Evolutionary conservation across 2,888 invertebrate species (phyloP).

Genomic region (Eucera pruinosa): DNA sequence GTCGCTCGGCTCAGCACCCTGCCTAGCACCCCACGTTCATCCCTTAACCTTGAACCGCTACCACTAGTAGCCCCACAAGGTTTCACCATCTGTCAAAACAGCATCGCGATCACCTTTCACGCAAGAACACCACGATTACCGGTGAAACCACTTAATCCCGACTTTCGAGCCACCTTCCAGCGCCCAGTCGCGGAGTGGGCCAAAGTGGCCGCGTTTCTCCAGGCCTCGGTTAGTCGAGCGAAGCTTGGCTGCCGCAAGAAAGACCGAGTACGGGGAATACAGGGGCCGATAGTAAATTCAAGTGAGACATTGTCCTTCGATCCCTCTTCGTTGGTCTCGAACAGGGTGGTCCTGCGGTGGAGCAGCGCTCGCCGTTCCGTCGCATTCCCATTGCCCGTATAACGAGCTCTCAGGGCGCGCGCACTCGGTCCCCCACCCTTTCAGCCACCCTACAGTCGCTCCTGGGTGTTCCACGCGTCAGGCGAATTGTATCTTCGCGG

Average conservation of each 20-base stretch:
- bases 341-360: conserved; percentile 76
- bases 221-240: not conserved
- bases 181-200: conserved; percentile 3
- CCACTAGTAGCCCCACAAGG: not conserved
- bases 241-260: conserved; percentile 66
- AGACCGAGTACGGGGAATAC: conserved; percentile 68
- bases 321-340: conserved; percentile 67
- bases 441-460: conserved; percentile 48
- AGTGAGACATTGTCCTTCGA: conserved; percentile 76
- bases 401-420: conserved; percentile 73
- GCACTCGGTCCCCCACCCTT: conserved; percentile 49
- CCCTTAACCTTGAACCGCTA: not conserved
- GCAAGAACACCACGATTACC: not conserved
- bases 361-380: conserved; percentile 66
- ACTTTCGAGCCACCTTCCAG: not conserved
- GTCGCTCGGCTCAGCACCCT: too few species aligned
- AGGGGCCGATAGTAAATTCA: conserved; percentile 76
- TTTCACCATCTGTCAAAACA: not conserved
- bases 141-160: not conserved
- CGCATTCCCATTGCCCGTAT: conserved; percentile 78
- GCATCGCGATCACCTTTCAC: not conserved
- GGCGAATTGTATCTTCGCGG: conserved; percentile 74
- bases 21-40: too few species aligned
- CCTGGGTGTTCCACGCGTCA: conserved; percentile 79
- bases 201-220: not conserved